phyloP scores from a whole-genome alignment of 2,888 invertebrate species.

The Drosophila tripunctata region DNA sequence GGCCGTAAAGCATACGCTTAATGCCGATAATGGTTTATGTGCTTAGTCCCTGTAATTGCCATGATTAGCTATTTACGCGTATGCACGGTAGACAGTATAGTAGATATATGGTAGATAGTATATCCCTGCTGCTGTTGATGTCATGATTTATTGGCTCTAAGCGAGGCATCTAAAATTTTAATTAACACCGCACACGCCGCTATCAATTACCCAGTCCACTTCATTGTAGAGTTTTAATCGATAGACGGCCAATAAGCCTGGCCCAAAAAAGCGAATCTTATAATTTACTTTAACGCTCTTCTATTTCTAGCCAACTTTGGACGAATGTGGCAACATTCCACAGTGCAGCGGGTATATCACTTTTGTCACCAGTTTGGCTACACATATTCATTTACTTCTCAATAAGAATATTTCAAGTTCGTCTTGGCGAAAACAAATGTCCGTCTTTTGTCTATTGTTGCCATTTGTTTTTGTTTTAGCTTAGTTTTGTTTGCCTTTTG shows the following conservation, averaged over 20 bases:
- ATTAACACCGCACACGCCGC: constrained; percentile 60
- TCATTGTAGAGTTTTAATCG: constrained; percentile 9
- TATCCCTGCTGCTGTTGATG: constrained; percentile 57
- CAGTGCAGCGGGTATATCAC: background rate
- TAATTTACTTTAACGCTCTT: constrained; percentile 57
- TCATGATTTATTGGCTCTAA: constrained; percentile 69
- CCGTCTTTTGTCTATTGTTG: constrained; percentile 37
- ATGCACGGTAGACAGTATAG: too few species aligned
- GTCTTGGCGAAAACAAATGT: background rate
- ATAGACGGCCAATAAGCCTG: constrained; percentile 49
- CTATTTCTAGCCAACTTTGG: constrained; percentile 46
- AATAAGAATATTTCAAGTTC: constrained; percentile 5
- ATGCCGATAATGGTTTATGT: constrained; percentile 58
- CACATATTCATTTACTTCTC: background rate
- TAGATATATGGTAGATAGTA: constrained; percentile 2
- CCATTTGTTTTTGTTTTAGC: constrained; percentile 56
- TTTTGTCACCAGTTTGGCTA: background rate
- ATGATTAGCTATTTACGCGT: constrained; percentile 40
- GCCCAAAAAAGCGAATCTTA: constrained; percentile 58
- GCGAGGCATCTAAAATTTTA: constrained; percentile 70
- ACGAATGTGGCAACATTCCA: constrained; percentile 20
- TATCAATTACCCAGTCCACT: constrained; percentile 60
- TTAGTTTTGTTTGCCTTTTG: constrained; percentile 69
- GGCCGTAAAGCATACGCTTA: constrained; percentile 21
- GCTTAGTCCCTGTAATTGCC: constrained; percentile 56